A percentile compares a stretch with the other conserved stretches of the same genome.
These are phyloP conservation scores for Drosophila micromelanica DNA, from an alignment of 1,140 invertebrate species.

Conservation along the genomic window DNA sequence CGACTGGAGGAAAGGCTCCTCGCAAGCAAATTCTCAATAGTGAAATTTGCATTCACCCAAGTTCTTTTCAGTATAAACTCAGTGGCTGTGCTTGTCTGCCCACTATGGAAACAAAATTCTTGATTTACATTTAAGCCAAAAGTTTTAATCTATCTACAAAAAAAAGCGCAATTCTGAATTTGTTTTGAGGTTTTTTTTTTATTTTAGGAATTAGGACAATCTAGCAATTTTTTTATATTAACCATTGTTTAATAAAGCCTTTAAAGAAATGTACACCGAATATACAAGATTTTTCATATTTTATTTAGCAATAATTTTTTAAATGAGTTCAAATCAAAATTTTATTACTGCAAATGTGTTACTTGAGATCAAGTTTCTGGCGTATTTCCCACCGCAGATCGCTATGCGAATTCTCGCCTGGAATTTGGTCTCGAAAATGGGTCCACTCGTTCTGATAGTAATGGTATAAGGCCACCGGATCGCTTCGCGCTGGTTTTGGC, in stretches of 20 bases:
- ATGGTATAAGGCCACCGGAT: constrained; percentile 90
- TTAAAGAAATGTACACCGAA: background rate
- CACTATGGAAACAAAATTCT: no score
- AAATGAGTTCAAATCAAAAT: background rate
- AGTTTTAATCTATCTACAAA: no score
- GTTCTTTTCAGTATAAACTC: no score
- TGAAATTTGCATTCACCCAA: no score
- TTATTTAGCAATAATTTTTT: background rate
- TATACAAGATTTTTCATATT: background rate
- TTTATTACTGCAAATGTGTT: background rate
- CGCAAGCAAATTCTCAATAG: no score
- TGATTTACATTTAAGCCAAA: no score
- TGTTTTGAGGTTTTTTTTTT: no score
- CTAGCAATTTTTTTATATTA: background rate
- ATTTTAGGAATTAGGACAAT: no score
- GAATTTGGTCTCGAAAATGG: constrained; percentile 88
- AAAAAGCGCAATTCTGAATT: no score
- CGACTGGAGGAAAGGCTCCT: no score
- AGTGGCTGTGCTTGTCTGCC: no score
- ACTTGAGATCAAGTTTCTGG: constrained; percentile 85
- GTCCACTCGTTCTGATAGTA: constrained; percentile 90
- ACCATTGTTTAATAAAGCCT: background rate
- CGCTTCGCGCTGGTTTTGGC: constrained; percentile 62
- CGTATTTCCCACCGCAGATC: constrained; percentile 88
- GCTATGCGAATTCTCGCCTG: constrained; percentile 87